Evolutionary conservation across 2,113 vertebrate genomes (phyloP).

Genomic region (Crocuta crocuta): DNA sequence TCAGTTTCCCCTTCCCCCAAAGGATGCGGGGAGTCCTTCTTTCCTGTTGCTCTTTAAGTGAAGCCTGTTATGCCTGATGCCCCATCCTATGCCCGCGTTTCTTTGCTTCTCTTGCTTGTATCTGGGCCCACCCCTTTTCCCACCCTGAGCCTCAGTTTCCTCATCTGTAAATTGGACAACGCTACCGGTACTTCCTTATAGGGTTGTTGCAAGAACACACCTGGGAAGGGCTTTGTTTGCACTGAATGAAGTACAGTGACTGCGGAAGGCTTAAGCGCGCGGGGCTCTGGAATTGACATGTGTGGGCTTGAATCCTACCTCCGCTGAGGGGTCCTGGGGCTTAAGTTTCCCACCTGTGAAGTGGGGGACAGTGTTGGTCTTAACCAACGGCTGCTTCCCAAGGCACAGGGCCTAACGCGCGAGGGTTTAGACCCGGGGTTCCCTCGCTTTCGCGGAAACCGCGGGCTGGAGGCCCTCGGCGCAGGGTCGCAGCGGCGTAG

Average conservation of each 20-base stretch:
- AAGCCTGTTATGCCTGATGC: not conserved
- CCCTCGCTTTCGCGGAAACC: not conserved
- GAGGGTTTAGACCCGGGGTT: not conserved
- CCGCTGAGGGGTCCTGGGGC: not conserved
- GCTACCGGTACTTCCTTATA: not conserved
- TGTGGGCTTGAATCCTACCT: slow-evolving; percentile 49
- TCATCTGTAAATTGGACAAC: not conserved
- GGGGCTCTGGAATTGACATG: not conserved
- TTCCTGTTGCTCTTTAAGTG: not conserved
- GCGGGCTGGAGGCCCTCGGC: slow-evolving; percentile 3
- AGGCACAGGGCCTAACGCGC: not conserved
- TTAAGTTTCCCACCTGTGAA: slow-evolving; percentile 17
- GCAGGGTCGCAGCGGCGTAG: not conserved
- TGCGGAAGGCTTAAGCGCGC: not conserved
- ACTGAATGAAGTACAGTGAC: not conserved
- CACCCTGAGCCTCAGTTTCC: not conserved
- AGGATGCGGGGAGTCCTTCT: not conserved
- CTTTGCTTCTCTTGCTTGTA: not conserved
- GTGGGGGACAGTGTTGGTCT: not conserved
- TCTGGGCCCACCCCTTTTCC: not conserved
- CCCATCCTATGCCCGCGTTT: not conserved
- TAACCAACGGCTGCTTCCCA: not conserved
- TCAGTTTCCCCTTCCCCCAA: slow-evolving; percentile 68
- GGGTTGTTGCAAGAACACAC: not conserved
- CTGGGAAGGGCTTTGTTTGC: slow-evolving; percentile 35